Conservation (phyloP, 2,113 vertebrate species). For the Sorex araneus region DNA sequence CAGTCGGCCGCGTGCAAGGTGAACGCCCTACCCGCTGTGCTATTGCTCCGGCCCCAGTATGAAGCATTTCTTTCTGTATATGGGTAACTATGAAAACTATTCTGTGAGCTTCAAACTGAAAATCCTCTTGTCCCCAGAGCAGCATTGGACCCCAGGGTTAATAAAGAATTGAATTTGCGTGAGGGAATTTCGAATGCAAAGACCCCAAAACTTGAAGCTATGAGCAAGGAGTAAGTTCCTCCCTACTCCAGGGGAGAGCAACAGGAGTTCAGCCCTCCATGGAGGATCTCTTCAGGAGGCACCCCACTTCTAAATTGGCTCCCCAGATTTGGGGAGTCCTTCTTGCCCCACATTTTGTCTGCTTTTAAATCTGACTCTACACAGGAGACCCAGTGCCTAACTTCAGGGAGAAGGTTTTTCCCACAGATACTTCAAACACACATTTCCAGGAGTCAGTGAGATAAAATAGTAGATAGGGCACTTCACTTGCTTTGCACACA, state of each 20-base stretch:
- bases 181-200: constrained; percentile 15
- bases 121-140: no score
- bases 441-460: not conserved
- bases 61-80: no score
- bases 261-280: not conserved
- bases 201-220: not conserved
- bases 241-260: not conserved
- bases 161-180: not conserved
- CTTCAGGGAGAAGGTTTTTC: not conserved
- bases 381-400: not conserved
- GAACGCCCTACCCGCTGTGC: no score
- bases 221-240: not conserved
- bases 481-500: no score
- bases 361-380: not conserved
- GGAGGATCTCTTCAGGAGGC: not conserved
- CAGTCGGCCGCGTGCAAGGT: no score
- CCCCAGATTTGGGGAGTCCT: not conserved
- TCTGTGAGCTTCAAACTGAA: no score
- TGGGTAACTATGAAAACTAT: no score
- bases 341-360: not conserved
- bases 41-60: no score
- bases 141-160: not conserved
- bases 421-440: not conserved
- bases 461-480: not conserved
- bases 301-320: not conserved